These are phyloP conservation scores for Crematogaster levior DNA, from an alignment of 2,888 invertebrate species.

Conservation along the genomic window DNA sequence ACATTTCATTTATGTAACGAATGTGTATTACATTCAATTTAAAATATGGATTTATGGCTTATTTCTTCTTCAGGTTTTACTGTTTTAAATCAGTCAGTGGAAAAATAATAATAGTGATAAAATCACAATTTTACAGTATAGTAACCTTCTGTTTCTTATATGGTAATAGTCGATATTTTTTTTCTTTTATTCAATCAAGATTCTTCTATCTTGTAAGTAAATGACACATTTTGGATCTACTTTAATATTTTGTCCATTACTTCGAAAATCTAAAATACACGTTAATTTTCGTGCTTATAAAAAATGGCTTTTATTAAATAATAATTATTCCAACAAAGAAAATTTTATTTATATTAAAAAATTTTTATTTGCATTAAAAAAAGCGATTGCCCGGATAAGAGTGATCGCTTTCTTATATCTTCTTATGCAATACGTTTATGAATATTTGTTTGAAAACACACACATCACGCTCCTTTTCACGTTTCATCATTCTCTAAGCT, in stretches of 20 bases:
- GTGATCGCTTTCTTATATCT: conserved; percentile 2
- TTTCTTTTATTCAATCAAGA: not conserved
- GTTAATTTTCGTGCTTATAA: conserved; percentile 3
- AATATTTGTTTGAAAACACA: conserved; percentile 72
- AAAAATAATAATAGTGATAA: conserved; percentile 30
- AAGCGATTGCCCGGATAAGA: conserved; percentile 21
- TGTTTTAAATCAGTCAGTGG: conserved; percentile 1
- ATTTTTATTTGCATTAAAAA: conserved; percentile 33
- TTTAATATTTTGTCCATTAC: conserved; percentile 10
- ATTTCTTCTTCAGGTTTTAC: not conserved
- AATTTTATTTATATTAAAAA: conserved; percentile 28
- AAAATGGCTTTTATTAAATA: conserved; percentile 2
- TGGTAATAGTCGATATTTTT: not conserved
- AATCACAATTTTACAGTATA: conserved; percentile 34
- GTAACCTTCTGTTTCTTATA: not conserved
- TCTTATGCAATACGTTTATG: conserved; percentile 63
- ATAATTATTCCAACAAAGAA: conserved; percentile 22
- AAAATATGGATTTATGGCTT: conserved; percentile 11
- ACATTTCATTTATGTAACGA: conserved; percentile 23
- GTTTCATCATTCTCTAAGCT: conserved; percentile 75
- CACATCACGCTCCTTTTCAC: conserved; percentile 69
- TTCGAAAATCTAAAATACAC: conserved; percentile 17
- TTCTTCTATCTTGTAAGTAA: not conserved
- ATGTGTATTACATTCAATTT: conserved; percentile 20
- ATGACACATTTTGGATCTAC: not conserved